phyloP scores from a whole-genome alignment of 2,113 vertebrate genomes.

The Larimichthys polyactis region DNA sequence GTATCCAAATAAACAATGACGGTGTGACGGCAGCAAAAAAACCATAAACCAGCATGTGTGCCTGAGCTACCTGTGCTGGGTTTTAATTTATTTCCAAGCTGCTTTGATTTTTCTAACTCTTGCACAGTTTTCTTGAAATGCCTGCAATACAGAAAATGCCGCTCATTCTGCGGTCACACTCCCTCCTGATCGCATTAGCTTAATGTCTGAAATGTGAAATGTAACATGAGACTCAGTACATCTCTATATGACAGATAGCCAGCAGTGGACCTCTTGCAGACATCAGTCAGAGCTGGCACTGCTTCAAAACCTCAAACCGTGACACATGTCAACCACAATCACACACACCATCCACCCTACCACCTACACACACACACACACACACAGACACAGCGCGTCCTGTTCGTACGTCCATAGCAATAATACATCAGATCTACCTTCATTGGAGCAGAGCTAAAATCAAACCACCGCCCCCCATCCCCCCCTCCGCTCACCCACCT shows the following conservation, averaged over 20 bases:
- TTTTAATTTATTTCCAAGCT: not conserved
- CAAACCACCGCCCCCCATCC: constrained; percentile 58
- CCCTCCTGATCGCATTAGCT: constrained; percentile 48
- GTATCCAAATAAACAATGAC: too few species aligned
- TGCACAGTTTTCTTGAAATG: constrained; percentile 11
- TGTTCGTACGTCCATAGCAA: constrained; percentile 71
- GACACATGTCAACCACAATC: constrained; percentile 75
- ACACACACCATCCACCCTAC: constrained; percentile 51
- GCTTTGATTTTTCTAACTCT: not conserved
- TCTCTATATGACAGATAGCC: constrained; percentile 57
- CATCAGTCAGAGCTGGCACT: constrained; percentile 67
- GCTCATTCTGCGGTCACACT: constrained; percentile 13
- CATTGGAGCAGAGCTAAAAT: constrained; percentile 79
- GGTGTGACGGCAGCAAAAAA: too few species aligned
- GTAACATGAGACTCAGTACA: constrained; percentile 31
- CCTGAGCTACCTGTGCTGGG: not conserved
- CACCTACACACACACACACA: constrained; percentile 37
- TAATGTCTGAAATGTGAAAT: constrained; percentile 46
- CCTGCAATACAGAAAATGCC: constrained; percentile 8
- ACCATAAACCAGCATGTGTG: too few species aligned
- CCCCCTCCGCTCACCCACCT: constrained; percentile 24
- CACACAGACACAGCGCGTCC: constrained; percentile 9
- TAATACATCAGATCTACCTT: constrained; percentile 77
- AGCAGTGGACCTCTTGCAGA: constrained; percentile 42
- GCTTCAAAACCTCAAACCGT: constrained; percentile 71